Base-by-base conservation (phyloP, 2,797 vertebrate genomes). In the Enteromius treurensis region DNA sequence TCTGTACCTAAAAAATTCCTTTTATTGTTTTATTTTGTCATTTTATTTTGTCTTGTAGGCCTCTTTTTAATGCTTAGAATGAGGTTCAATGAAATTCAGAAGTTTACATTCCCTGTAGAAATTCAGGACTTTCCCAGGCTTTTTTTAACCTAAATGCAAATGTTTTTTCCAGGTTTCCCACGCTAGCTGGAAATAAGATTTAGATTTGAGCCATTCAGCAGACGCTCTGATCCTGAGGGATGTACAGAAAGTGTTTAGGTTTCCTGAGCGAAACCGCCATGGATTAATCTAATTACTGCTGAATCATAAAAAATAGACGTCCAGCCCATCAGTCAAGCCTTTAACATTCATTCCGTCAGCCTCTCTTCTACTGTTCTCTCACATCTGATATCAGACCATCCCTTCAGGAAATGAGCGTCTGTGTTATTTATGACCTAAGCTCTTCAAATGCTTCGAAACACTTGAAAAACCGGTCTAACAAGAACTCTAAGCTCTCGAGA, bases 391-490 rank as follows among this genome's bases (percentile, higher is more conserved):
- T 47, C 15, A 60, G 49, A 1, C 29, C 65, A 47, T 70, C 49
- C 58, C 17, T 32, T 42, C 78, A 84, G 77, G 70, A 65, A 77
- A 85, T 81, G 51, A 79, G 64, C 32, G 71, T 68, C 62, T 49
- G 29, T 81, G 34, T 64, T 78, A 29, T 45, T 64, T 42, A 47
- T 2, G 17, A 29, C 29, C 32, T 5, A 42, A 29, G 71, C 64
- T 8, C 58, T 5, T 26, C 19, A 77, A 10, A 6, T 9, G 26
- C 62, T 75, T 17, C 60, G 11, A 64, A n/a, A 53, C 15, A 13
- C 70, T 70, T 0, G n/a, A 26, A 29, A 8, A 76, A 85, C 86
- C n/a, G 68, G 86, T 76, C 53, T 55, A 45, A 69, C 84, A n/a
- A 70, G 86, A 85, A 19, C 65, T 53, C 34, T 17, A 34, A 68